Evolutionary conservation across 2,888 invertebrate genomes (phyloP).

Genomic region (Odontothrips loti): DNA sequence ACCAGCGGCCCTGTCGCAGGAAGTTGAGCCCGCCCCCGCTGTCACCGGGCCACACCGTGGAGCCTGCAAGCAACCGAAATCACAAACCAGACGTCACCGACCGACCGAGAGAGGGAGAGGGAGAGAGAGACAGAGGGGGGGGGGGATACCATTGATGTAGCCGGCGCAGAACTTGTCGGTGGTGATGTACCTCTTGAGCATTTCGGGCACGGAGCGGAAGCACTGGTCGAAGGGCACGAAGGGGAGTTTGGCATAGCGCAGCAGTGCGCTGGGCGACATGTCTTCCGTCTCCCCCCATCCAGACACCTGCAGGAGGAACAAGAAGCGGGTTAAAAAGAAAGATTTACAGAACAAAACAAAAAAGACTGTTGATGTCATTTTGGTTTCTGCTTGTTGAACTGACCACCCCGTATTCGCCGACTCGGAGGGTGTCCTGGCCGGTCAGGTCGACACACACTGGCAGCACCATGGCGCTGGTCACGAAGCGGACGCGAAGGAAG

Average conservation of each 20-base stretch:
- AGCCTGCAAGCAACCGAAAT: constrained; percentile 35
- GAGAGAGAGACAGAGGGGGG: not conserved
- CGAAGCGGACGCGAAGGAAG: constrained; percentile 39
- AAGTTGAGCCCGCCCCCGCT: constrained; percentile 41
- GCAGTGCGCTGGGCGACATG: constrained; percentile 37
- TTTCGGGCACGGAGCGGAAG: constrained; percentile 37
- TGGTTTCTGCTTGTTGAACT: not conserved
- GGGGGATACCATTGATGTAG: constrained; percentile 38
- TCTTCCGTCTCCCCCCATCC: constrained; percentile 41
- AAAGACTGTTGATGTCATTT: not conserved
- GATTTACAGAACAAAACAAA: not conserved
- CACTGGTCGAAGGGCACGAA: constrained; percentile 40
- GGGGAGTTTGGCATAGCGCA: constrained; percentile 40
- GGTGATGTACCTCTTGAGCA: constrained; percentile 41
- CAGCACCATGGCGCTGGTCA: constrained; percentile 38
- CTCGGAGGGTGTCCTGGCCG: constrained; percentile 35
- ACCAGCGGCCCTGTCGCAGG: constrained; percentile 38
- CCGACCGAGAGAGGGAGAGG: not conserved
- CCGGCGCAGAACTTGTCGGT: constrained; percentile 43
- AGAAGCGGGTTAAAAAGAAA: not conserved
- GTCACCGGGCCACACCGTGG: constrained; percentile 41
- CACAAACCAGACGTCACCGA: not conserved
- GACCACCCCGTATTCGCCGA: not conserved
- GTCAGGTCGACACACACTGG: constrained; percentile 40
- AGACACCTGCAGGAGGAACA: constrained; percentile 37